Evolutionary conservation across 2,113 vertebrate genomes (phyloP).

Genomic region (Eclectus roratus): DNA sequence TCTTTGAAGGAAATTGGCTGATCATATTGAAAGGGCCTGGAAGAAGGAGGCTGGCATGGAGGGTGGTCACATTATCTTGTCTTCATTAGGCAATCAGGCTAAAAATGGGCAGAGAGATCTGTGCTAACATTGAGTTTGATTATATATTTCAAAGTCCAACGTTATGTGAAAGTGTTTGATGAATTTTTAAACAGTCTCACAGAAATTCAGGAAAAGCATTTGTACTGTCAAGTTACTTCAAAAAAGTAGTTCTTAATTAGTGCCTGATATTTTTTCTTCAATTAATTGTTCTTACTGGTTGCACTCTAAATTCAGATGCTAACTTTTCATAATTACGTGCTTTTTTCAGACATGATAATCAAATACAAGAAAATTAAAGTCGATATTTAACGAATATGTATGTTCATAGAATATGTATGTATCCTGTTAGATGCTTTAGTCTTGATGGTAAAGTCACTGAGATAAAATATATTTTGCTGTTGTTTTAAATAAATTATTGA

Average conservation of each 20-base stretch:
- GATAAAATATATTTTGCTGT: background rate
- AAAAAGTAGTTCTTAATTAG: background rate
- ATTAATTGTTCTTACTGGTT: background rate
- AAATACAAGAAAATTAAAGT: background rate
- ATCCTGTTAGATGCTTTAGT: background rate
- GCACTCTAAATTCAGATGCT: background rate
- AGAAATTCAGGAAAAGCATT: background rate
- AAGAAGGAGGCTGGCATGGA: background rate
- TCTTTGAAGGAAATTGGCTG: background rate
- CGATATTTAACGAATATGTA: background rate
- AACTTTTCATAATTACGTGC: background rate
- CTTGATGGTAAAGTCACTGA: background rate
- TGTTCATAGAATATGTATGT: background rate
- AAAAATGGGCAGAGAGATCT: background rate
- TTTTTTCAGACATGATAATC: background rate
- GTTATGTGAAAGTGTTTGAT: conserved; percentile 26
- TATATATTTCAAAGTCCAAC: background rate
- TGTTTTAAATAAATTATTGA: background rate
- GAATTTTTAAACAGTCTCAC: conserved; percentile 23
- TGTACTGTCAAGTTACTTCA: background rate
- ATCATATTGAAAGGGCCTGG: background rate
- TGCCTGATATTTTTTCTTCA: background rate
- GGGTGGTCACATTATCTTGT: background rate
- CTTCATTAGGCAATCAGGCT: background rate
- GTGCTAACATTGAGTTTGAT: background rate